Base-by-base conservation (phyloP, 2,797 vertebrate species). In the Cygnus olor region DNA sequence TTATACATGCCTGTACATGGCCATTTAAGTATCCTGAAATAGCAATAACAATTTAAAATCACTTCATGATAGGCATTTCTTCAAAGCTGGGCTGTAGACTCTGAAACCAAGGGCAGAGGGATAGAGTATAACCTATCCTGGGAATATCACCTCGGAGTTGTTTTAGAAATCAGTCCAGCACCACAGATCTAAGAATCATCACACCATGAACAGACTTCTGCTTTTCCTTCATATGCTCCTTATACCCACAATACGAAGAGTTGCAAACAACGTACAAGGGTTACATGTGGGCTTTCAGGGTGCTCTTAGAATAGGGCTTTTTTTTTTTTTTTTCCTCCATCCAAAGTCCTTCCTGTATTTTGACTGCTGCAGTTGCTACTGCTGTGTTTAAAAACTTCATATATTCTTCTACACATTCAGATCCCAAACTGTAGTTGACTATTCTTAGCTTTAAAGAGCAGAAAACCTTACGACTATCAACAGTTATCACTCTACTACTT, bases 291-390 rank as follows among this genome's bases (percentile, higher is more conserved):
- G 34, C 8, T 9, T 2, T 16, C n/a, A 20, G 20, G 77, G 61
- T 42, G 32, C 42, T 79, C 74, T 94, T 42, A 69, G 28, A 25
- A 73, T 30, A 71, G 7, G 18, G 27, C 6, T 40, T 19, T 27
- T 28, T 40, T 19, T 63, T 38, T 38, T 63, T 28, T 40, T 34
- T 63, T 63, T 12, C 16, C 60, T 42, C 12, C 38, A 30, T 42
- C 27, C 40, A 19, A 64, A 30, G 61, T 20, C 38, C 27, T 42
- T 64, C 12, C 27, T 42, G 40, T 40, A 6, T 88, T 95, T 80
- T 86, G 64, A 89, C 91, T 97, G 74, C 72, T 84, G 45, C 83
- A 94, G 88, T 53, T 97, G 68, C 93, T 87, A 18, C 85, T 92
- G 72, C 78, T 88, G 40, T 20, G 51, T 53, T 53, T 68, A 38